phyloP scores from a whole-genome alignment of 1,140 invertebrate species.

The Physella acuta region DNA sequence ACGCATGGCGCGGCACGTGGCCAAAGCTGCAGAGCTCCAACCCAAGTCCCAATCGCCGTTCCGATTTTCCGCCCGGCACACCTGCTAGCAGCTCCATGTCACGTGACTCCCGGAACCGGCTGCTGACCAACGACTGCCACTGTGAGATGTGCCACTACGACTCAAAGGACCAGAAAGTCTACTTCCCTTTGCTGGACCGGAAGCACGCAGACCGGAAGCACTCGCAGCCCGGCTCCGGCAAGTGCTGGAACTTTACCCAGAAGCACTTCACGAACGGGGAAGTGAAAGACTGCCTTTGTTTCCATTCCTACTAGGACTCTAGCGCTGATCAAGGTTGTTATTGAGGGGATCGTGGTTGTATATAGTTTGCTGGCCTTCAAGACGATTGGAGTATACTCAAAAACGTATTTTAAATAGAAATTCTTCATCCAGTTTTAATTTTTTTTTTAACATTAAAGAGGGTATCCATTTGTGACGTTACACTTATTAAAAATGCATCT shows the following conservation, averaged over 20 bases:
- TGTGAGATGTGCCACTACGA: slow-evolving; percentile 12
- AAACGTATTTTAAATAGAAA: too few relatives aligned
- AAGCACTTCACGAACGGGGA: slow-evolving; percentile 16
- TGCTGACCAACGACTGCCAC: background rate
- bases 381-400: too few relatives aligned
- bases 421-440: too few relatives aligned
- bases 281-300: slow-evolving; percentile 9
- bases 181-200: background rate
- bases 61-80: slow-evolving; percentile 18
- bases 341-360: too few relatives aligned
- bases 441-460: too few relatives aligned
- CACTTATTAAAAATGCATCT: too few relatives aligned
- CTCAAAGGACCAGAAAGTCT: slow-evolving; percentile 6
- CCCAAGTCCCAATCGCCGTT: slow-evolving; percentile 4
- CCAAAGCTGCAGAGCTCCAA: slow-evolving; percentile 22
- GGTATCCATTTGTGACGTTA: too few relatives aligned
- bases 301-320: slow-evolving; percentile 15
- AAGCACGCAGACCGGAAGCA: background rate
- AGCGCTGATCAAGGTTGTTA: too few relatives aligned
- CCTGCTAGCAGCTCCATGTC: slow-evolving; percentile 15
- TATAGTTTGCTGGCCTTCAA: too few relatives aligned
- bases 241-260: slow-evolving; percentile 14
- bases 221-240: background rate
- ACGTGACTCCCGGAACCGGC: background rate
- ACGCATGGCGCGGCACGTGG: slow-evolving; percentile 18